Conservation (phyloP, 2,113 vertebrate species). For the Phrynosoma blainvillii region DNA sequence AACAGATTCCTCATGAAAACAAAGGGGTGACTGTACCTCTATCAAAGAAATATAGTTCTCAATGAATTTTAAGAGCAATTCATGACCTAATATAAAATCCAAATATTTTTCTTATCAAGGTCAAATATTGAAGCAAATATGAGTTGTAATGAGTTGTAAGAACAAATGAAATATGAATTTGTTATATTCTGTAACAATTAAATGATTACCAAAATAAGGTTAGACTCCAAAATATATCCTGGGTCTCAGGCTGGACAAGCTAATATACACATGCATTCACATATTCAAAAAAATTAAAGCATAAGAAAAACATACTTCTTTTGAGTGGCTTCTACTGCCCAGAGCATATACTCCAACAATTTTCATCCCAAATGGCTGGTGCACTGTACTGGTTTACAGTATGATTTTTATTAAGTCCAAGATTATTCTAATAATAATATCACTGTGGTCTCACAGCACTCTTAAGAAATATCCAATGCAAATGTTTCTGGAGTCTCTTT, state of each 20-base stretch:
- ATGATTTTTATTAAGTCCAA: background rate
- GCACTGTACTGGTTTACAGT: background rate
- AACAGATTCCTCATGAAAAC: too few species aligned
- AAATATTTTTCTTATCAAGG: slow-evolving; percentile 64
- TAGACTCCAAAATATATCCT: slow-evolving; percentile 37
- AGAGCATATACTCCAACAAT: background rate
- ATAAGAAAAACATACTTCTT: background rate
- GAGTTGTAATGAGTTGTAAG: slow-evolving; percentile 32
- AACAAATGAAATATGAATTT: slow-evolving; percentile 47
- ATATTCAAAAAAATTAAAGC: background rate
- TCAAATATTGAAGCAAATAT: slow-evolving; percentile 56
- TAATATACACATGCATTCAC: background rate
- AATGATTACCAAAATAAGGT: slow-evolving; percentile 40
- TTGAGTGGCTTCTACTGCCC: background rate
- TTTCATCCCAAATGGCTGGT: background rate
- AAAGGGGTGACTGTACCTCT: too few species aligned
- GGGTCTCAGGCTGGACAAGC: background rate
- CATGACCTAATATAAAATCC: slow-evolving; percentile 56
- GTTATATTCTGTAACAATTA: slow-evolving; percentile 44
- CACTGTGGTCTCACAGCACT: background rate
- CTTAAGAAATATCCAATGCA: background rate
- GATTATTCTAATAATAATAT: background rate
- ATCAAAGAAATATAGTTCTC: slow-evolving; percentile 57
- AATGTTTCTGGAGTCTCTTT: too few species aligned
- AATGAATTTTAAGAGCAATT: slow-evolving; percentile 57